Evolutionary conservation across 2,888 invertebrate genomes (phyloP), one percentile per base, ranked within the genome.

Genomic region (Druceiella hillmani): DNA sequence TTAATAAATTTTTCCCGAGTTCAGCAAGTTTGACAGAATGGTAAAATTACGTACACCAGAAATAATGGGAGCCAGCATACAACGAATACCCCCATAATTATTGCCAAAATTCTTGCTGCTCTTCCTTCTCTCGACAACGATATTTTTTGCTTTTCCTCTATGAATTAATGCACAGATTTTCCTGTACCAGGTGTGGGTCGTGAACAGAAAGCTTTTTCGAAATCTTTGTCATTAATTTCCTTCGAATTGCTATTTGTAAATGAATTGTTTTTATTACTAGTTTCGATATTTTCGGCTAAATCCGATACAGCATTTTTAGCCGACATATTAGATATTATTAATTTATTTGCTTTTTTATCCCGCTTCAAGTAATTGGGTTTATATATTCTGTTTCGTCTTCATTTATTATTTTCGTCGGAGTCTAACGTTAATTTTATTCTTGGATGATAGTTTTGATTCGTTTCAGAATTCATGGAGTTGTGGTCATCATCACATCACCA

Each of bases 1-100:
- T 84, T 81, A 44, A 78, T 78, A 34, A 84, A 62, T 51, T 78
- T 75, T 34, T 74, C 73, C 4, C 81, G 79, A 3, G 81, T 81
- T 50, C 79, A 78, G 59, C 85, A 85, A 33, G 64, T 63, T 3
- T 74, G 62, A 55, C 86, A 86, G 57, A 88, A 89, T 6, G 89
- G 87, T 48, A 83, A 64, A 47, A 87, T 84, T 35, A 89, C 82
- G 60, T 89, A 90, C 84, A 88, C 86, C 17, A 89, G 74, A 62
- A 91, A 92, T 65, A 92, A 92, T 2, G 92, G 92, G 42, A 90
- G 67, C 92, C 91, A 92, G 60, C 91, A 91, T 14, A 90, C 78
- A 33, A 91, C 87, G 59, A 92, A 92, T 1, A 88, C 89, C 1
- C 89, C 89, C 80, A 92, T 90, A 28, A 92, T 90, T 41, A 92